phyloP scores from a whole-genome alignment of 2,797 vertebrate genomes.

The Tapera naevia region DNA sequence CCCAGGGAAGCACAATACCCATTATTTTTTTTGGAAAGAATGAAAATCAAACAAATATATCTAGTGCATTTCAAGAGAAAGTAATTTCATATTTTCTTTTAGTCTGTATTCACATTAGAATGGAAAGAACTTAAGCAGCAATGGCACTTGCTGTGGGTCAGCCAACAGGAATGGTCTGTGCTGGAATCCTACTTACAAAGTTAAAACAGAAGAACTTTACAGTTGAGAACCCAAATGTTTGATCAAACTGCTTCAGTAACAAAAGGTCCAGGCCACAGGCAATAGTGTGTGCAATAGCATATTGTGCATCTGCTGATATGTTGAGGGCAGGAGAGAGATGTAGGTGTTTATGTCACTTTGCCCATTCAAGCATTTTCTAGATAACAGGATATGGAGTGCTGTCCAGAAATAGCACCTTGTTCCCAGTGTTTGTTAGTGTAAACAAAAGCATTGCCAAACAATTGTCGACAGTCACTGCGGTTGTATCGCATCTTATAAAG shows the following conservation, averaged over 20 bases:
- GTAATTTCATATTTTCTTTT: background rate
- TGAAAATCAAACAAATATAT: background rate
- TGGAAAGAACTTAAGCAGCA: background rate
- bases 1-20: background rate
- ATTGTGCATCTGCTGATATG: background rate
- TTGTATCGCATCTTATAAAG: background rate
- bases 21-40: background rate
- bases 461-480: background rate
- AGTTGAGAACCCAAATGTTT: background rate
- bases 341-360: background rate
- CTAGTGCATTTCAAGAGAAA: background rate
- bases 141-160: background rate
- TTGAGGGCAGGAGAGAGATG: background rate
- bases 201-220: background rate
- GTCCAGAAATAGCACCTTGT: background rate
- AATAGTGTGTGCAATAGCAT: background rate
- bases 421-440: background rate
- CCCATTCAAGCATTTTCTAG: background rate
- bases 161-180: background rate
- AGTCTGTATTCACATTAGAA: background rate
- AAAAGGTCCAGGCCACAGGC: background rate
- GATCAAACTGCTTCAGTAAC: background rate
- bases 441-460: background rate
- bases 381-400: background rate
- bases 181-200: background rate